A percentile compares a stretch with the other conserved stretches of the same genome.
phyloP scores from a whole-genome alignment of 2,797 vertebrate genomes.

The Arvicola amphibius region DNA sequence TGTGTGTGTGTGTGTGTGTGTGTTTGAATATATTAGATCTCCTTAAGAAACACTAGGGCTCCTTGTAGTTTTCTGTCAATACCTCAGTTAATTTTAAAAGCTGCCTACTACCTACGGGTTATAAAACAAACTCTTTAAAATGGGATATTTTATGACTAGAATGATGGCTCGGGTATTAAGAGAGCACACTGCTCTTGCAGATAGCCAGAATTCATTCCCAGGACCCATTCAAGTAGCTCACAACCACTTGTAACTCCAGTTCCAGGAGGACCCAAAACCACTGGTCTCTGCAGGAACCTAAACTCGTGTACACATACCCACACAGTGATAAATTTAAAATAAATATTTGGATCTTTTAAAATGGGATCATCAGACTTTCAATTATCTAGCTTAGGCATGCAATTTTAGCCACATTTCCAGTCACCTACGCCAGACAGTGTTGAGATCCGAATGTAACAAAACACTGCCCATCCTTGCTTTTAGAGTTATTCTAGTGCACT shows the following conservation, averaged over 20 bases:
- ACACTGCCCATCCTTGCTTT: neutral
- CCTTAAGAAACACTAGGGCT: neutral
- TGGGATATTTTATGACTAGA: neutral
- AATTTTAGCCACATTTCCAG: neutral
- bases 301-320: neutral
- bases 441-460: neutral
- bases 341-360: neutral
- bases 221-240: neutral
- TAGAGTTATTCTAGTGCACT: neutral
- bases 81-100: slow-evolving; percentile 30
- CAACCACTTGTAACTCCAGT: neutral
- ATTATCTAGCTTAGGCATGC: neutral
- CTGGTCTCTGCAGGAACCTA: neutral
- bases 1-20: neutral
- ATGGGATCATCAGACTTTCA: neutral
- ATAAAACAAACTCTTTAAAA: neutral
- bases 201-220: neutral
- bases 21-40: neutral
- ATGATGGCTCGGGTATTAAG: neutral
- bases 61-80: neutral
- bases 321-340: neutral
- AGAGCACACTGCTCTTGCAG: neutral
- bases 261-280: neutral
- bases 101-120: neutral
- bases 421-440: neutral